Evolutionary conservation across 2,113 vertebrate species (phyloP).

Genomic region (Neodon shergylaensis): DNA sequence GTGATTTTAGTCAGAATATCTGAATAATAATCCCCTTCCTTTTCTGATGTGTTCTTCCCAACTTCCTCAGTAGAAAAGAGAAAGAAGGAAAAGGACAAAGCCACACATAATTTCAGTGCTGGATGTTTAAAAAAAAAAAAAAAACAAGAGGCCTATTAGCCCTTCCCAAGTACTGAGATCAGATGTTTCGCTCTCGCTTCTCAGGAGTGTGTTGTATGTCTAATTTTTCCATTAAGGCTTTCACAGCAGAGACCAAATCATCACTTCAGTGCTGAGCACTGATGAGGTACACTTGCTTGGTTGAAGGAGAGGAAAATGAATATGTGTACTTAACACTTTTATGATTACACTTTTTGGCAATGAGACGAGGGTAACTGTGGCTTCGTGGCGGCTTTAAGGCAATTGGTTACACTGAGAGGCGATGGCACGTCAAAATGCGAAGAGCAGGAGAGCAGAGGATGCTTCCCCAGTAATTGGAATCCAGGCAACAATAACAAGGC

Average conservation of each 20-base stretch:
- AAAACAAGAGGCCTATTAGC: constrained; percentile 66
- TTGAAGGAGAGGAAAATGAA: constrained; percentile 81
- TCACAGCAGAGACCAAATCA: constrained; percentile 81
- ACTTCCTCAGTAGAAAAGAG: background rate
- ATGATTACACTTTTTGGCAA: constrained; percentile 81
- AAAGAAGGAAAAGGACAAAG: constrained; percentile 54
- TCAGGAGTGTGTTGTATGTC: constrained; percentile 75
- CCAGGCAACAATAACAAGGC: constrained; percentile 77
- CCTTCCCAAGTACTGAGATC: constrained; percentile 80
- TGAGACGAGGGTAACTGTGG: constrained; percentile 72
- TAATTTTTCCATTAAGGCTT: constrained; percentile 85
- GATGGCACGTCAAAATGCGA: constrained; percentile 80
- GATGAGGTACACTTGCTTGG: constrained; percentile 72
- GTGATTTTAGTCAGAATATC: background rate
- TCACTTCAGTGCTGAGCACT: constrained; percentile 79
- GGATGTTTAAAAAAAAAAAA: constrained; percentile 61
- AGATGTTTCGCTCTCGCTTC: constrained; percentile 78
- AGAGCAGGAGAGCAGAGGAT: constrained; percentile 68
- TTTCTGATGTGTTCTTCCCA: background rate
- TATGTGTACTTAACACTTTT: constrained; percentile 83
- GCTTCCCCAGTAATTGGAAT: constrained; percentile 82
- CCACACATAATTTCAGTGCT: constrained; percentile 18
- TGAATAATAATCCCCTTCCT: background rate
- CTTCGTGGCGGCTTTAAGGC: constrained; percentile 74
- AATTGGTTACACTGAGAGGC: constrained; percentile 82